These are phyloP conservation scores for Tachina grossa DNA, from an alignment of 2,888 invertebrate species.

Conservation along the genomic window DNA sequence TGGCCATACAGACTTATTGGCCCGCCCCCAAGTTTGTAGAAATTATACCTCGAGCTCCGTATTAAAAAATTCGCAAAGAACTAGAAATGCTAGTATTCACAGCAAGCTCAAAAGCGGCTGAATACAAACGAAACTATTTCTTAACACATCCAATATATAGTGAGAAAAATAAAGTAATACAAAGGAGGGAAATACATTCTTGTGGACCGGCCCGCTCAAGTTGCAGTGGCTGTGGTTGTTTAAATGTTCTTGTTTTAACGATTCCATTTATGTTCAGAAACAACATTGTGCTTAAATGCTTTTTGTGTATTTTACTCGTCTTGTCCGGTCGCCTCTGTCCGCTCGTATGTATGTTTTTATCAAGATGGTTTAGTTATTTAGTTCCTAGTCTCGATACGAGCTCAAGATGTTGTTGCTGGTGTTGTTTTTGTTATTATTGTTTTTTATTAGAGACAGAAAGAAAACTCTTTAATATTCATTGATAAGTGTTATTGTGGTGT, in stretches of 20 bases:
- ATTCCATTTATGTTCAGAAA: constrained; percentile 64
- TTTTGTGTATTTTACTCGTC: constrained; percentile 19
- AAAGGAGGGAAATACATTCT: constrained; percentile 14
- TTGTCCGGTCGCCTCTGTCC: background rate
- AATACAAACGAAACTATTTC: background rate
- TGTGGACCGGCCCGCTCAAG: constrained; percentile 33
- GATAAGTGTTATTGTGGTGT: constrained; percentile 58
- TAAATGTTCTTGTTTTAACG: constrained; percentile 68
- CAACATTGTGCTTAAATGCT: constrained; percentile 56
- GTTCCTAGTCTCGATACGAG: constrained; percentile 49
- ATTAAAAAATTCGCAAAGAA: too few relatives aligned
- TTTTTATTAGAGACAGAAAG: constrained; percentile 17
- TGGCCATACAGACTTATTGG: too few relatives aligned
- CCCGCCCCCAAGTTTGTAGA: too few relatives aligned
- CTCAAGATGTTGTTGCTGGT: background rate
- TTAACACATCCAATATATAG: constrained; percentile 16
- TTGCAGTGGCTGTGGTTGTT: constrained; percentile 45
- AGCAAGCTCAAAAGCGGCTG: background rate
- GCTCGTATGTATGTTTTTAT: constrained; percentile 52
- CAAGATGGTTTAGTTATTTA: constrained; percentile 70
- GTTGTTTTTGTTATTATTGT: background rate
- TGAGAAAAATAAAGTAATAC: background rate
- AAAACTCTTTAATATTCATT: constrained; percentile 67
- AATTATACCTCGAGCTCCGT: too few relatives aligned
- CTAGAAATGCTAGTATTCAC: background rate